These are phyloP conservation scores for Ethmia dodecea DNA, from an alignment of 2,888 invertebrate genomes.

Conservation along the genomic window DNA sequence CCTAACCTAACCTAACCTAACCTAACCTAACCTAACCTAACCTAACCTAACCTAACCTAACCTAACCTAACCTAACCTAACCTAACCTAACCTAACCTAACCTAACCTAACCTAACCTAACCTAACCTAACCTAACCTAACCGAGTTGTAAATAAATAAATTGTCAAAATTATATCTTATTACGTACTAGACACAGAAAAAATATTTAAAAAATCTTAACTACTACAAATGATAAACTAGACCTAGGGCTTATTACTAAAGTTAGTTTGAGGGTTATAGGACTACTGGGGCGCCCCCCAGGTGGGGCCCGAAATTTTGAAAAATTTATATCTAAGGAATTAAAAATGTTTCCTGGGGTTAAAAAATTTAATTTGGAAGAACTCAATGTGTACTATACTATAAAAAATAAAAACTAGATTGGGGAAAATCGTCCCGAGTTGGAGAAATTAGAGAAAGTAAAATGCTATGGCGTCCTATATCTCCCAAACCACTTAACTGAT, in stretches of 20 bases:
- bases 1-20: conserved; percentile 10
- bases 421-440: too few species aligned
- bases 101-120: conserved; percentile 13
- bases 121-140: conserved; percentile 11
- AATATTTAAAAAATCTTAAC: background rate
- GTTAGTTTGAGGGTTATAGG: background rate
- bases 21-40: conserved; percentile 5
- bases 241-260: background rate
- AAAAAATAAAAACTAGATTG: too few species aligned
- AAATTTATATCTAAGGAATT: background rate
- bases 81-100: conserved; percentile 10
- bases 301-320: background rate
- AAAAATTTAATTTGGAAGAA: too few species aligned
- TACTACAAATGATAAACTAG: background rate
- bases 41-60: conserved; percentile 8
- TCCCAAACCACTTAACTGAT: too few species aligned
- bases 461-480: too few species aligned
- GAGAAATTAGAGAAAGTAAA: too few species aligned
- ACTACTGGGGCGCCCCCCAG: background rate
- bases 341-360: too few species aligned
- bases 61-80: conserved; percentile 8
- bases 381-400: too few species aligned
- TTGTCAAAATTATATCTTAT: too few species aligned
- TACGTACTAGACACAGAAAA: background rate
- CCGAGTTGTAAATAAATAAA: conserved; percentile 1